Evolutionary conservation across 2,888 invertebrate genomes (phyloP).

Genomic region (Acrocyrtus sp.): DNA sequence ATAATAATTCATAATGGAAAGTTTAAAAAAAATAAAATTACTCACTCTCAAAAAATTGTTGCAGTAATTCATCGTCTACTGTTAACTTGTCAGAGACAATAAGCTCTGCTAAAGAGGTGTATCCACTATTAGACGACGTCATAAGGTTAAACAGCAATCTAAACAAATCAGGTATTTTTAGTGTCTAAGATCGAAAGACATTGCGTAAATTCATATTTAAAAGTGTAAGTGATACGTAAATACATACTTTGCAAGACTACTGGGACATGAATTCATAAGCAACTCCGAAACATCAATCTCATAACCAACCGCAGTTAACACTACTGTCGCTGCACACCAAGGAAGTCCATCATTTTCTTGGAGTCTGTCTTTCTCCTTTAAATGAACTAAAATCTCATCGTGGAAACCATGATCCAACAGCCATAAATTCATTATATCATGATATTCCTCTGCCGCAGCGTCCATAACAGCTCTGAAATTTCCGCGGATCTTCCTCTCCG

Average conservation of each 20-base stretch:
- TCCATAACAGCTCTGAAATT: conserved; percentile 59
- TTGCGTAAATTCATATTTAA: too few relatives aligned
- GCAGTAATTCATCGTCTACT: conserved; percentile 68
- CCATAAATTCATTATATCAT: conserved; percentile 58
- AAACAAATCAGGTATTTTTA: not conserved
- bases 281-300: conserved; percentile 50
- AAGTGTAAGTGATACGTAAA: too few relatives aligned
- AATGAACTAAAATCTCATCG: conserved; percentile 47
- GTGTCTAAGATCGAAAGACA: not conserved
- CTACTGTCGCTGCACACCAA: conserved; percentile 58
- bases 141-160: conserved; percentile 46
- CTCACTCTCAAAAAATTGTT: conserved; percentile 74
- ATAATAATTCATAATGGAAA: not conserved
- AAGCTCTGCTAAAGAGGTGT: conserved; percentile 37
- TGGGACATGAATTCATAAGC: conserved; percentile 54
- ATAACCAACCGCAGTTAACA: conserved; percentile 50
- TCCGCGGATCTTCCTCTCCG: conserved; percentile 52
- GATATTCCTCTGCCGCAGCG: conserved; percentile 52
- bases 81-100: conserved; percentile 31
- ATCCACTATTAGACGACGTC: conserved; percentile 32
- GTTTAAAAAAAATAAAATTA: too few relatives aligned
- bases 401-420: conserved; percentile 56
- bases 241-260: conserved; percentile 58
- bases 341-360: conserved; percentile 53
- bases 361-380: conserved; percentile 51